Evolutionary conservation across 2,888 invertebrate species (phyloP), one percentile per base, ranked within the genome.

Genomic region (Meandrusa payeni): DNA sequence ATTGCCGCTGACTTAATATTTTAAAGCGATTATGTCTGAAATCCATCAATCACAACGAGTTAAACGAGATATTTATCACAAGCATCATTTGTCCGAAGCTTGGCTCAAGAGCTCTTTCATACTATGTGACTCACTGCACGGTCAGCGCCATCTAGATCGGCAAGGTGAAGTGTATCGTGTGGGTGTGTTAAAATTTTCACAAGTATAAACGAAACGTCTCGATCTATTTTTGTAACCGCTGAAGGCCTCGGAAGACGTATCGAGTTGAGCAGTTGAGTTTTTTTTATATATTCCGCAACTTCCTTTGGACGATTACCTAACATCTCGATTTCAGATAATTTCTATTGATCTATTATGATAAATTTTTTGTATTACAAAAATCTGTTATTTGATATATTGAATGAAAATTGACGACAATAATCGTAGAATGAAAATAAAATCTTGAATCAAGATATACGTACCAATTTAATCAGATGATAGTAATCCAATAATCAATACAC

Each of bases 161-260:
- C 83, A 85, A 86, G 83, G 85, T 83, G 83, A 86, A 81, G 79
- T 76, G 75, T 80, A 78, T 67, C 47, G 52, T 51, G 48, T 48
- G 29, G 55, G 76, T 69, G 83, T 83, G 76, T 83, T 76, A 74
- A 75, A 76, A 76, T 73, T 75, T 82, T 80, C 82, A 74, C 70
- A 70, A 76, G 79, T 78, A 75, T 79, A 81, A 79, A 81, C 76
- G 80, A 80, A 81, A 78, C 77, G 77, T 79, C 76, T 70, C 72
- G 66, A 46, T 70, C 83, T 87, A 87, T 87, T 87, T 85, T 68
- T 69, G 83, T 79, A 75, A 60, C 59, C 48, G 52, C 54, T 67
- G 85, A 85, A 85, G 86, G 85, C 82, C 83, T 74, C 74, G 61
- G 57, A 66, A 67, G 58, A 59, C 62, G 63, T 64, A 67, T 69